Evolutionary conservation across 2,797 vertebrate species (phyloP).

Genomic region (Pagetopsis macropterus): DNA sequence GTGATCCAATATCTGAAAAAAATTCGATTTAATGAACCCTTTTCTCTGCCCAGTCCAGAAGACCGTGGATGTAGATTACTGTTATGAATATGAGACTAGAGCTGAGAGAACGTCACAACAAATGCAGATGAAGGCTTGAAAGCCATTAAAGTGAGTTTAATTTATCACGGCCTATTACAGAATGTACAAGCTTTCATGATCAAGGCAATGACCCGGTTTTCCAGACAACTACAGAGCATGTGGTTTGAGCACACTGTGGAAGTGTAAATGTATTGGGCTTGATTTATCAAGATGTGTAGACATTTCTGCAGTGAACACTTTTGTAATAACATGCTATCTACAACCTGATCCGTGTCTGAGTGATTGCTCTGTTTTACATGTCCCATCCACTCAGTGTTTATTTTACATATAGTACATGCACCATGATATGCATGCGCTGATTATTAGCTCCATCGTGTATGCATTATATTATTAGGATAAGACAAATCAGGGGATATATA

Average conservation of each 20-base stretch:
- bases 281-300: conserved; percentile 61
- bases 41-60: conserved; percentile 67
- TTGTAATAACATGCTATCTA: conserved; percentile 50
- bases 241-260: conserved; percentile 61
- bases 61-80: conserved; percentile 71
- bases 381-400: conserved; percentile 7
- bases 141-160: conserved; percentile 74
- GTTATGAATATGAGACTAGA: conserved; percentile 72
- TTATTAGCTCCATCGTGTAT: background rate
- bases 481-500: background rate
- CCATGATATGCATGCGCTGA: background rate
- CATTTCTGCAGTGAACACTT: conserved; percentile 36
- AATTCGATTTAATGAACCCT: conserved; percentile 81
- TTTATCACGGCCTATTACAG: conserved; percentile 78
- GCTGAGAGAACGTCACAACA: conserved; percentile 63
- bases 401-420: conserved; percentile 13
- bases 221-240: conserved; percentile 72
- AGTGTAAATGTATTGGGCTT: conserved; percentile 60
- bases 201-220: conserved; percentile 77
- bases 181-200: conserved; percentile 72
- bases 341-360: conserved; percentile 34
- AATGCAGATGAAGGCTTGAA: conserved; percentile 72
- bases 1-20: conserved; percentile 77
- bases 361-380: conserved; percentile 26
- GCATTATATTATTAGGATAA: conserved; percentile 8